These are phyloP conservation scores for Ypsolopha scabrella DNA, from an alignment of 2,888 invertebrate genomes.

Conservation along the genomic window DNA sequence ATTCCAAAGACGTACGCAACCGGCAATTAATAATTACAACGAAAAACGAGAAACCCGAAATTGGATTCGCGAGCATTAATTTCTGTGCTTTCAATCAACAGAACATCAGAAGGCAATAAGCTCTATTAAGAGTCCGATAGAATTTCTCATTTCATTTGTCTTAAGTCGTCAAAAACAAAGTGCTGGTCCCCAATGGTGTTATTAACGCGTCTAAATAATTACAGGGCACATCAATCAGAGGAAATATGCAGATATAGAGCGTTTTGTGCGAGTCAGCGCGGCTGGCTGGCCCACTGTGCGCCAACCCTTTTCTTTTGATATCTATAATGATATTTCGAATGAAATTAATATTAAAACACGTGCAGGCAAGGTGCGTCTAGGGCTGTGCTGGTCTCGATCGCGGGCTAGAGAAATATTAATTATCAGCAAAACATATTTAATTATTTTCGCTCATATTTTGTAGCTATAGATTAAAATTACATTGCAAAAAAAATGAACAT, in stretches of 20 bases:
- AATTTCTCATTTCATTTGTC: conserved; percentile 68
- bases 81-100: conserved; percentile 59
- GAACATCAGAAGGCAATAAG: conserved; percentile 63
- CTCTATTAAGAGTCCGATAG: conserved; percentile 60
- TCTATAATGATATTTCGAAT: conserved; percentile 60
- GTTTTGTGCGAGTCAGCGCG: conserved; percentile 67
- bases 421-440: no score
- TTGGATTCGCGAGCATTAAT: conserved; percentile 35
- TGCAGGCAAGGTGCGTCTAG: conserved; percentile 5
- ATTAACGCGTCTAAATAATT: conserved; percentile 71
- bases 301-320: conserved; percentile 62
- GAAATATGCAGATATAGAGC: conserved; percentile 62
- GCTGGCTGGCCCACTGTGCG: conserved; percentile 50
- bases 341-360: conserved; percentile 8
- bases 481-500: no score
- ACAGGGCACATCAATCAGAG: conserved; percentile 69
- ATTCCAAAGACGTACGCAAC: not conserved
- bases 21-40: conserved; percentile 33
- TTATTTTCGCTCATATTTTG: no score
- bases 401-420: no score
- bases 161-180: conserved; percentile 68
- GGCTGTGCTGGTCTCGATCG: not conserved
- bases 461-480: no score
- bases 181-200: conserved; percentile 64
- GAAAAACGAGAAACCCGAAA: conserved; percentile 26